These are phyloP conservation scores for human DNA, from an alignment of 2,113 vertebrate genomes.

Conservation along the genomic window DNA sequence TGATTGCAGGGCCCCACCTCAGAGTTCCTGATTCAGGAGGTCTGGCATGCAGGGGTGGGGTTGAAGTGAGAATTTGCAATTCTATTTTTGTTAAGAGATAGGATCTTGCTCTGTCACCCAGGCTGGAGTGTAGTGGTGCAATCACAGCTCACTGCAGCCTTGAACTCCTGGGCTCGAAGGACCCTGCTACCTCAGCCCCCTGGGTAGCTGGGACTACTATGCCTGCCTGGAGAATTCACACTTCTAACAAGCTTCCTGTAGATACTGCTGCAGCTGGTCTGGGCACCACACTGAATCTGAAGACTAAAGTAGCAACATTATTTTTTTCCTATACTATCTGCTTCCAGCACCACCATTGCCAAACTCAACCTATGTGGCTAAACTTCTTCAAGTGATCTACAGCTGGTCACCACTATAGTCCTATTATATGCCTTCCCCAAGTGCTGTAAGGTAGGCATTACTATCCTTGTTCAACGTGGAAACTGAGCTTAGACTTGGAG, in stretches of 20 bases:
- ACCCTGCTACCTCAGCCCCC: background rate
- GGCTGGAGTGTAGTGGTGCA: background rate
- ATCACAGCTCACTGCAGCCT: background rate
- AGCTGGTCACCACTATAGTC: too few species aligned
- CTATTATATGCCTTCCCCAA: rapidly evolving
- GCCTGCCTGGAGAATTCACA: background rate
- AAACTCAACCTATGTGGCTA: too few species aligned
- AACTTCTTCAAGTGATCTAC: background rate
- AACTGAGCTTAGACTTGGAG: background rate
- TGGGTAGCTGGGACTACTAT: background rate
- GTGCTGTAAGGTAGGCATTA: too few species aligned
- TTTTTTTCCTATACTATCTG: too few species aligned
- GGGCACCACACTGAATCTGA: background rate
- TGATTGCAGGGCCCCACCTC: rapidly evolving
- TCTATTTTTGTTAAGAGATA: background rate
- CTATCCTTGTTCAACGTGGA: background rate
- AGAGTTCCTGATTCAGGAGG: background rate
- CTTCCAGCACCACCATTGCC: background rate
- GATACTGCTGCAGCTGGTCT: background rate
- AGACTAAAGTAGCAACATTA: rapidly evolving
- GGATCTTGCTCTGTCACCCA: background rate
- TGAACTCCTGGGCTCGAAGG: background rate
- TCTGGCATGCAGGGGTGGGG: background rate
- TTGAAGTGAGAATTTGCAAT: background rate
- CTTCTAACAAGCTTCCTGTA: background rate